phyloP scores from a whole-genome alignment of 2,888 invertebrate species.

The Allacma fusca region DNA sequence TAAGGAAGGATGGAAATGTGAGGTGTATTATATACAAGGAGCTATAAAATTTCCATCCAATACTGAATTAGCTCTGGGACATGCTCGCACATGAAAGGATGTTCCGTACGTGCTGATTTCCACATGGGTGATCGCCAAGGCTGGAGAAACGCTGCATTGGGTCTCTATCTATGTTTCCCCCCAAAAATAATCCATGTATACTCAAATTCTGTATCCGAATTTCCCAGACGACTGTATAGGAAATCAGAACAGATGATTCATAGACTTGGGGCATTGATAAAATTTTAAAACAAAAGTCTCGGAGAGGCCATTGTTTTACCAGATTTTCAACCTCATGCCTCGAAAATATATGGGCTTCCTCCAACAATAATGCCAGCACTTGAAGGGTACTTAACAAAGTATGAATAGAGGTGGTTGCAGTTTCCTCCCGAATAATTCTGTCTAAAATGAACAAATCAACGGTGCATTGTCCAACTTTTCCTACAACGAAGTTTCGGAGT shows the following conservation, averaged over 20 bases:
- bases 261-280: not conserved
- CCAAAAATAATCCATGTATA: conserved; percentile 1
- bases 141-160: not conserved
- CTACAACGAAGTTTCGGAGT: too few species aligned
- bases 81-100: conserved; percentile 3
- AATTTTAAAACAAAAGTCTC: conserved; percentile 1
- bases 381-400: too few species aligned
- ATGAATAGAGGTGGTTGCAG: too few species aligned
- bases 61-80: not conserved
- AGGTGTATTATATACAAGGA: not conserved
- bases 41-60: not conserved
- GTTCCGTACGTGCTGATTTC: not conserved
- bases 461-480: too few species aligned
- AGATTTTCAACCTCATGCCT: not conserved
- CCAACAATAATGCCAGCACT: too few species aligned
- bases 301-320: not conserved
- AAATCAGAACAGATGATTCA: not conserved
- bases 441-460: too few species aligned
- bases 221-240: not conserved
- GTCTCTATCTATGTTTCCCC: too few species aligned
- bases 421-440: too few species aligned
- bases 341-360: not conserved
- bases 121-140: not conserved
- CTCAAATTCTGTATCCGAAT: not conserved
- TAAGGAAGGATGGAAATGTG: not conserved